Conservation (phyloP, 2,797 vertebrate species). For the Falco rusticolus region DNA sequence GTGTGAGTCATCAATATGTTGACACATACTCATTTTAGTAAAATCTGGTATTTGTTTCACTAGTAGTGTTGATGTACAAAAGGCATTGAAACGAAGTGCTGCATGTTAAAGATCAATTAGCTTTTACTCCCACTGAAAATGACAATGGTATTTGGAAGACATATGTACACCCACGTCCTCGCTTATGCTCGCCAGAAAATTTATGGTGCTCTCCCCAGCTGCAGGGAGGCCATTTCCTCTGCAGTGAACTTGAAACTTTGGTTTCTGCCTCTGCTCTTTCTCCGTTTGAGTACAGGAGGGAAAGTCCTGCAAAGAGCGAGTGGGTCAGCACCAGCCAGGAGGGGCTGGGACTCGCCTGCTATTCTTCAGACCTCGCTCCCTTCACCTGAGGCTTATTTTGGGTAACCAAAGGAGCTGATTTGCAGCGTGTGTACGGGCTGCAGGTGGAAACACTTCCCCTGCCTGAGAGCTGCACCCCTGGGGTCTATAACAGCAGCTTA, state of each 20-base stretch:
- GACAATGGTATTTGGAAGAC: neutral
- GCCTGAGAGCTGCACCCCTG: neutral
- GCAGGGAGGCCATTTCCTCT: slow-evolving; percentile 5
- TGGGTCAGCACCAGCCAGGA: rapidly evolving
- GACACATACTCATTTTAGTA: neutral
- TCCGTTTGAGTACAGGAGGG: neutral
- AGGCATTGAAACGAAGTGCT: neutral
- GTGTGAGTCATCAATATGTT: slow-evolving; percentile 3
- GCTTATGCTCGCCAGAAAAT: rapidly evolving
- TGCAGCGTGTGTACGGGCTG: neutral
- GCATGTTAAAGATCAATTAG: neutral
- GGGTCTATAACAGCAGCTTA: neutral
- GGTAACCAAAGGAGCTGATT: neutral
- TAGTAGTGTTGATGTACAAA: neutral
- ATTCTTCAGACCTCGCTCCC: neutral
- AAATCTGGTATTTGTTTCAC: slow-evolving; percentile 47
- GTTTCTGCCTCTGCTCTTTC: neutral
- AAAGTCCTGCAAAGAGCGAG: neutral
- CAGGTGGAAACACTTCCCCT: neutral
- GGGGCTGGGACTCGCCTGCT: neutral
- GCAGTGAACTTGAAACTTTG: neutral
- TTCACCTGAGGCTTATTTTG: neutral
- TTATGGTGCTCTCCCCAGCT: neutral
- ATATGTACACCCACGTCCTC: neutral
- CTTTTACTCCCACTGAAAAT: neutral